These are phyloP conservation scores for Tetragonula clypearis DNA, from an alignment of 1,140 invertebrate species.

Conservation along the genomic window DNA sequence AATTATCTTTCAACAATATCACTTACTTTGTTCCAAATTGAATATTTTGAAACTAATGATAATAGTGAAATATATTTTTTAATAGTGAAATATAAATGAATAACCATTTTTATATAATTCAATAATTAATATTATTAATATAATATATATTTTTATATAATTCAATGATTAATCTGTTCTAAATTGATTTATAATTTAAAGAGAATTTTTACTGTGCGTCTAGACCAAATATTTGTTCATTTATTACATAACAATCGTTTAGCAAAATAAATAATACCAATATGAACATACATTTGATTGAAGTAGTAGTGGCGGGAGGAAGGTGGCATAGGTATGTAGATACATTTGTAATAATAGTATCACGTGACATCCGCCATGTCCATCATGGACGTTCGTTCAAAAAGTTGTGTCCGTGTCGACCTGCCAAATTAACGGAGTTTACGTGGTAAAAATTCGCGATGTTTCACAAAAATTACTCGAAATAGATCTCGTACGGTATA, in stretches of 20 bases:
- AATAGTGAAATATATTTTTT: neutral
- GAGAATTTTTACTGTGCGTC: neutral
- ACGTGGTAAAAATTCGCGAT: neutral
- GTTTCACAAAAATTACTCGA: neutral
- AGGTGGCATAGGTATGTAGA: too few relatives aligned
- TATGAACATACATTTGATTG: too few relatives aligned
- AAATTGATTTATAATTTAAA: neutral
- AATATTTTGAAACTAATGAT: neutral
- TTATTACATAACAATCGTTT: too few relatives aligned
- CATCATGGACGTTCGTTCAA: neutral
- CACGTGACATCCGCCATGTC: conserved; percentile 4
- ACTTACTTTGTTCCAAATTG: neutral
- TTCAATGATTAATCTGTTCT: neutral
- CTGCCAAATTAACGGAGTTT: neutral
- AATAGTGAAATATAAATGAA: too few relatives aligned
- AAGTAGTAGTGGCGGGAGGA: too few relatives aligned
- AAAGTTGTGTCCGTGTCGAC: neutral
- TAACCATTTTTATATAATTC: neutral
- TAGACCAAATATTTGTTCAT: too few relatives aligned
- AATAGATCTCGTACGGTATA: neutral
- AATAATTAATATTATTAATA: neutral
- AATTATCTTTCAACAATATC: neutral
- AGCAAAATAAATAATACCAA: too few relatives aligned
- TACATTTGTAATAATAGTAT: neutral
- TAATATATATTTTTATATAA: too few relatives aligned